These are phyloP conservation scores for Turdus rufiventris DNA, from an alignment of 2,113 vertebrate species.

Conservation along the genomic window DNA sequence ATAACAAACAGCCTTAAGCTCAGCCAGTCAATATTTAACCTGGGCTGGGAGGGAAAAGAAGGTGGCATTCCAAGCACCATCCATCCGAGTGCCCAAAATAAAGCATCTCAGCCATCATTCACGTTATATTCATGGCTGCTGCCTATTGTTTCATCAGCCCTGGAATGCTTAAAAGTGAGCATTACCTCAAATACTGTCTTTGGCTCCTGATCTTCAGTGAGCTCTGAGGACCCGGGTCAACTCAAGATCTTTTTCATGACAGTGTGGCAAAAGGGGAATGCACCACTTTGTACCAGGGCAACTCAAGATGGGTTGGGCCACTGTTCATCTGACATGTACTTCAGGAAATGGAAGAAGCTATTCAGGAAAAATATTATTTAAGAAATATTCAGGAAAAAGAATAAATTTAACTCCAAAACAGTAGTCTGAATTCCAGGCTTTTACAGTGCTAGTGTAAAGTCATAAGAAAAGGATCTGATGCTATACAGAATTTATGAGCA, in stretches of 20 bases:
- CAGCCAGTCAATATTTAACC: neutral
- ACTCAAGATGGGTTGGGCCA: neutral
- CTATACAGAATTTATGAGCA: slow-evolving; percentile 20
- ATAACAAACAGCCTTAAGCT: neutral
- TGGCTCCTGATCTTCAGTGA: neutral
- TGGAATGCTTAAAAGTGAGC: neutral
- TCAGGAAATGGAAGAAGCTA: neutral
- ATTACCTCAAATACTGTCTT: neutral
- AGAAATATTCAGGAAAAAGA: neutral
- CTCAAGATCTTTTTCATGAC: neutral
- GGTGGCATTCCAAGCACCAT: neutral
- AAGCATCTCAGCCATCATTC: neutral
- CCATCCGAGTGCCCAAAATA: neutral
- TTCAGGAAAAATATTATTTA: neutral
- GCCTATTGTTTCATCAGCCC: neutral
- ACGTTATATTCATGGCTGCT: neutral
- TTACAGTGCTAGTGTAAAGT: neutral
- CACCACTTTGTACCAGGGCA: neutral
- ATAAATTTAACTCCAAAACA: neutral
- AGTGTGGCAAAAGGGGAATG: neutral
- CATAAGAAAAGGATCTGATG: slow-evolving; percentile 15
- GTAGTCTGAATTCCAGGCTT: neutral
- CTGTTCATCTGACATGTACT: neutral
- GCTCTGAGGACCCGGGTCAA: neutral
- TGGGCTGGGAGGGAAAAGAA: neutral